Conservation (phyloP, 2,113 vertebrate species). For the zebrafish (Danio rerio) region DNA sequence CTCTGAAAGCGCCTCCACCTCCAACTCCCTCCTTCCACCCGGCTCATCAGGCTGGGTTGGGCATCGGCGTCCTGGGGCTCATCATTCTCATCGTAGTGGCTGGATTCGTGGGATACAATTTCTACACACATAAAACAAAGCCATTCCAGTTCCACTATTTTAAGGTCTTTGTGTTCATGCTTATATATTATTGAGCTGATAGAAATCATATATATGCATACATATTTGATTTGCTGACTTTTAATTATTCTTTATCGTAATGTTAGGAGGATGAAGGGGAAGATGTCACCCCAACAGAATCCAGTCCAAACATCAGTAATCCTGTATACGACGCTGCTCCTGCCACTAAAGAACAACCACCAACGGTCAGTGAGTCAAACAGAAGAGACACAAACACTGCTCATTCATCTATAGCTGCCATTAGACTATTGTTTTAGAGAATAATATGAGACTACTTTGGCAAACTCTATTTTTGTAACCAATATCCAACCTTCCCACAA, state of each 20-base stretch:
- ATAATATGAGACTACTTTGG: too few relatives aligned
- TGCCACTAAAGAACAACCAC: not conserved
- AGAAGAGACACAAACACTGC: not conserved
- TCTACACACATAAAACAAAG: constrained; percentile 81
- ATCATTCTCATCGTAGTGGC: constrained; percentile 69
- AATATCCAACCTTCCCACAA: too few relatives aligned
- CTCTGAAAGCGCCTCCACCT: constrained; percentile 83
- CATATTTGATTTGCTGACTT: not conserved
- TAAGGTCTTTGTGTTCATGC: constrained; percentile 73
- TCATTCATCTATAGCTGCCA: not conserved
- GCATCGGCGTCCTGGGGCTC: constrained; percentile 82
- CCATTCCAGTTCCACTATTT: constrained; percentile 85
- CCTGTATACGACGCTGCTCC: constrained; percentile 70
- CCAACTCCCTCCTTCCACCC: constrained; percentile 62
- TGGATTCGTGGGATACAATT: constrained; percentile 79
- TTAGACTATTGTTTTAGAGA: not conserved
- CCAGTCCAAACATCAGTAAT: constrained; percentile 68
- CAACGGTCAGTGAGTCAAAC: constrained; percentile 53
- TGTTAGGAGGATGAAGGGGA: constrained; percentile 65
- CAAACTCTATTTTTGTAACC: too few relatives aligned
- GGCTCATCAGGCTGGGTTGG: constrained; percentile 71
- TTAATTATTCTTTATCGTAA: not conserved
- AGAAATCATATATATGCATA: too few relatives aligned
- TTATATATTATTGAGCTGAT: not conserved
- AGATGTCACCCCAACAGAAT: constrained; percentile 43